These are phyloP conservation scores for Drosophila borborema DNA, from an alignment of 2,888 invertebrate genomes.

Conservation along the genomic window DNA sequence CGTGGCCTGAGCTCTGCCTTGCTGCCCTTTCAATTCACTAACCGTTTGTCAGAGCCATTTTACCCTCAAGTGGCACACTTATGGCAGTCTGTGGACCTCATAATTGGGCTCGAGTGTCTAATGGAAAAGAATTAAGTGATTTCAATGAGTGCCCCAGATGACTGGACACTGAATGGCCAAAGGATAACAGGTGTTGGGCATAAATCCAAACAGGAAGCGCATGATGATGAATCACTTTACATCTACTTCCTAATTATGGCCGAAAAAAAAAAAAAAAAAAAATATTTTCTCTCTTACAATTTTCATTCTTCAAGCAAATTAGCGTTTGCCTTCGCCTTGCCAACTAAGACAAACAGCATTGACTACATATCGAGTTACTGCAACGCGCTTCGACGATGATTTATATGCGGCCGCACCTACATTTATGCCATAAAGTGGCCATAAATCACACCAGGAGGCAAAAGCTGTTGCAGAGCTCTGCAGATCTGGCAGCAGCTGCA, in stretches of 20 bases:
- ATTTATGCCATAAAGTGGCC: conserved; percentile 75
- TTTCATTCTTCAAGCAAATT: conserved; percentile 19
- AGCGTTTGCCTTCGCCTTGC: conserved; percentile 27
- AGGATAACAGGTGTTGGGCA: conserved; percentile 58
- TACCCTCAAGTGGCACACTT: conserved; percentile 72
- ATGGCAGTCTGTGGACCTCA: conserved; percentile 31
- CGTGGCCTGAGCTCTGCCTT: conserved; percentile 35
- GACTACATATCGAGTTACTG: conserved; percentile 43
- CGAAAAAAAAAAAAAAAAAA: conserved; percentile 8
- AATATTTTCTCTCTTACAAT: conserved; percentile 1
- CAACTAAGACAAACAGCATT: conserved; percentile 16
- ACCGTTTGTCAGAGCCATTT: conserved; percentile 26
- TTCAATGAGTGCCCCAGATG: conserved; percentile 52
- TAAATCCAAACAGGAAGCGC: conserved; percentile 12
- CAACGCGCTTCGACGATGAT: conserved; percentile 67
- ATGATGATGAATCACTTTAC: conserved; percentile 46
- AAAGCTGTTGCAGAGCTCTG: conserved; percentile 65
- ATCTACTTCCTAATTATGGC: conserved; percentile 15
- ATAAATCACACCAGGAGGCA: conserved; percentile 75
- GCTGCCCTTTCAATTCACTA: conserved; percentile 57
- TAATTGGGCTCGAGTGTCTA: conserved; percentile 63
- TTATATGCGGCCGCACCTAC: conserved; percentile 77
- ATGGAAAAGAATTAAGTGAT: conserved; percentile 66
- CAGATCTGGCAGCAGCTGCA: conserved; percentile 42
- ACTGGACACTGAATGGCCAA: conserved; percentile 40